Evolutionary conservation across 2,797 vertebrate genomes (phyloP), one percentile per base, ranked within the genome.

Genomic region (Miopithecus talapoin): DNA sequence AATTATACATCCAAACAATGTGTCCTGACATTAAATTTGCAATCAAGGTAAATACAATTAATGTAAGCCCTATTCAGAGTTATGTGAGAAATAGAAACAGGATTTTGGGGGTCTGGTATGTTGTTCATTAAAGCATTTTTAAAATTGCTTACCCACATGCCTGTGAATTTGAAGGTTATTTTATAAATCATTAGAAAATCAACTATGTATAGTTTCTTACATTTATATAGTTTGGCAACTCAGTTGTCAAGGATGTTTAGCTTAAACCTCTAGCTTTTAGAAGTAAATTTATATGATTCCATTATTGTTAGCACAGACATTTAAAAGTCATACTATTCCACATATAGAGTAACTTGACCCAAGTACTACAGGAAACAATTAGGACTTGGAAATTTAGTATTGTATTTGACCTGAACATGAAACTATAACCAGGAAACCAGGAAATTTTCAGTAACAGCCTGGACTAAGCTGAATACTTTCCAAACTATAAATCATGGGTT

Each of bases 401-500:
- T 94, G 24, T 85, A 53, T 94, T 95, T 96, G 88, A 86, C 78
- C 55, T 43, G 53, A 75, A 85, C 8, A 11, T 86, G 74, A 95
- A 95, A 84, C 24, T 85, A 0, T 78, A 94, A 93, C 50, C 83
- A 94, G 85, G 86, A 95, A 94, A 83, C n/a, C 39, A 89, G 80
- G 79, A 97, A 83, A 97, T 86, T 92, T 68, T 96, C 78, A 61
- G 12, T 57, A 94, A 92, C 4, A n/a, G n/a, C 46, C 57, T 59
- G n/a, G 70, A 55, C 89, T 55, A 72, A 83, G 41, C 48, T 85
- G 57, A 96, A 53, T 79, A 85, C 8, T 78, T 97, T 95, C 50
- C 90, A 95, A 95, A 76, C 53, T 83, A 94, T 92, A 97, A 91
- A 97, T 97, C 95, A 91, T 7, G 84, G 78, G 53, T 96, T 84